Conservation (phyloP, 1,140 invertebrate genomes). For the Rhagoletis pomonella region DNA sequence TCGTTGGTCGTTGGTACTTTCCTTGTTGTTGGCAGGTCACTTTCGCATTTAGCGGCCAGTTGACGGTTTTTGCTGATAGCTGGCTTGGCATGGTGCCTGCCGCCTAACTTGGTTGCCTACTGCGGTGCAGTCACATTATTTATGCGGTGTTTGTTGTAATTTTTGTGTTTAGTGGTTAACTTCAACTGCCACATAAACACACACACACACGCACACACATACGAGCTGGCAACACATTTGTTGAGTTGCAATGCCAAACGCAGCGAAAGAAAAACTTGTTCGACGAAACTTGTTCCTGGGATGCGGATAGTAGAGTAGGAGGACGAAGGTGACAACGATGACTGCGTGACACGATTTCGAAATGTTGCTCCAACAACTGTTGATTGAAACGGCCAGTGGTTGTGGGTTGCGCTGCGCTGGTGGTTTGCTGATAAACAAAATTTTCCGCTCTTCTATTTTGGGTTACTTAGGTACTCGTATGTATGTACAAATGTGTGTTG, state of each 20-base stretch:
- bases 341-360: slow-evolving; percentile 40
- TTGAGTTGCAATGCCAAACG: background rate
- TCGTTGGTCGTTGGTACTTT: background rate
- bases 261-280: slow-evolving; percentile 26
- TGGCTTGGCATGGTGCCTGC: background rate
- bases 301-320: background rate
- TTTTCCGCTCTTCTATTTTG: background rate
- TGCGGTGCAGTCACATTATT: background rate
- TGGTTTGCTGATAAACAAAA: background rate
- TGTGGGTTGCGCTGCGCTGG: background rate
- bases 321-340: slow-evolving; percentile 21
- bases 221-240: background rate
- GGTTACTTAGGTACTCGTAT: background rate
- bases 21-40: background rate
- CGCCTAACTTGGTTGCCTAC: background rate
- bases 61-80: background rate
- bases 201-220: background rate
- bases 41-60: slow-evolving; percentile 3
- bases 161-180: background rate
- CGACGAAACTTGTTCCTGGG: slow-evolving; percentile 1
- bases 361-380: slow-evolving; percentile 11
- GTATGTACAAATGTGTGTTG: too few relatives aligned
- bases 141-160: background rate
- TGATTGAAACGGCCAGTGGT: background rate
- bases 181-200: background rate